These are phyloP conservation scores for Physocephala rufipes DNA, from an alignment of 2,888 invertebrate genomes.

Conservation along the genomic window DNA sequence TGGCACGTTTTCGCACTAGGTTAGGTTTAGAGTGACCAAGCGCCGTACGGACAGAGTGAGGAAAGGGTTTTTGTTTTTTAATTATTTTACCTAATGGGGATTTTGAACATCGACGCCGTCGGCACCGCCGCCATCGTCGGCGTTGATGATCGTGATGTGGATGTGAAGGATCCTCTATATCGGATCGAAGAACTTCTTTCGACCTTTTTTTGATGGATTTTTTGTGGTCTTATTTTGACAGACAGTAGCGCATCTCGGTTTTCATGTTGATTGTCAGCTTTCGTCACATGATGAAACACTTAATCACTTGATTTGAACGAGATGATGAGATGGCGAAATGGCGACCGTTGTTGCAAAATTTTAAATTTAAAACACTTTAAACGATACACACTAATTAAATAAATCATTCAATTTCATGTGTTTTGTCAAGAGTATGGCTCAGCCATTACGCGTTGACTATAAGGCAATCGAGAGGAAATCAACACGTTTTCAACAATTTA, in stretches of 20 bases:
- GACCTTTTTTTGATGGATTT: slow-evolving; percentile 25
- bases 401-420: background rate
- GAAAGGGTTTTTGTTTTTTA: slow-evolving; percentile 42
- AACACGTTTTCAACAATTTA: too few relatives aligned
- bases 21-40: slow-evolving; percentile 10
- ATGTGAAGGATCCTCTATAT: background rate
- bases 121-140: background rate
- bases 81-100: slow-evolving; percentile 37
- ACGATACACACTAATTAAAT: slow-evolving; percentile 20
- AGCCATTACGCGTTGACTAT: too few relatives aligned
- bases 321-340: too few relatives aligned
- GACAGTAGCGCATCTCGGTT: slow-evolving; percentile 28
- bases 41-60: slow-evolving; percentile 23
- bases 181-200: slow-evolving; percentile 3
- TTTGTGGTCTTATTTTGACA: slow-evolving; percentile 26
- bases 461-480: background rate
- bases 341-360: slow-evolving; percentile 10
- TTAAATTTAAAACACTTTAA: slow-evolving; percentile 17
- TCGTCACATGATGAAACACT: slow-evolving; percentile 36
- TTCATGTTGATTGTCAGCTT: slow-evolving; percentile 37
- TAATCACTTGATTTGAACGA: slow-evolving; percentile 33
- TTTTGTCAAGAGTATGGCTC: background rate
- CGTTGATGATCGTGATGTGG: background rate
- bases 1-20: slow-evolving; percentile 57
- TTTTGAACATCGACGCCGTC: background rate